phyloP scores from a whole-genome alignment of 2,797 vertebrate genomes.

The Falco biarmicus region DNA sequence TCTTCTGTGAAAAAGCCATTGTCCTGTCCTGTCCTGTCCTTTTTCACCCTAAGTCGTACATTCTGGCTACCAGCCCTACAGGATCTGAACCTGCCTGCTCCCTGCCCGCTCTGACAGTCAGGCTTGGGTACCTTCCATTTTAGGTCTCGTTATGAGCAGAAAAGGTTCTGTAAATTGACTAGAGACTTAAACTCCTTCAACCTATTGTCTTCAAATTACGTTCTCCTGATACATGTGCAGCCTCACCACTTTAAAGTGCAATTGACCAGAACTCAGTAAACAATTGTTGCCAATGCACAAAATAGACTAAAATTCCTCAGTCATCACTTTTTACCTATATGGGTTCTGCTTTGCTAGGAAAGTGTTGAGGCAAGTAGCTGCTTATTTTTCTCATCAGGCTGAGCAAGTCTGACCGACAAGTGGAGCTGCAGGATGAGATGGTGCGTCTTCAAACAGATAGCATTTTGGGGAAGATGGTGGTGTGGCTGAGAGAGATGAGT shows the following conservation, averaged over 20 bases:
- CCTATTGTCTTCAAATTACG: background rate
- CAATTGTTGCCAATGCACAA: background rate
- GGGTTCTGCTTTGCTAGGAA: background rate
- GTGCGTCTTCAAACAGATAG: background rate
- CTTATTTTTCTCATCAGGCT: background rate
- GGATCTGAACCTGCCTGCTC: background rate
- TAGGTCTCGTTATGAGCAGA: background rate
- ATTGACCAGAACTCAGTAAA: background rate
- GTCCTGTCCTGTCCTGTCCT: background rate
- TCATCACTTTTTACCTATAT: accelerated
- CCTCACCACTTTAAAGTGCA: background rate
- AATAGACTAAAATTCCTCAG: background rate
- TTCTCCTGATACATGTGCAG: background rate
- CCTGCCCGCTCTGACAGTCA: background rate
- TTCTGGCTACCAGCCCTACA: background rate
- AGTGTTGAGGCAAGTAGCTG: background rate
- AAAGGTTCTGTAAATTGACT: background rate
- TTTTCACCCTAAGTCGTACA: background rate
- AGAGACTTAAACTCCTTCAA: background rate
- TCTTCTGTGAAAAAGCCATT: background rate
- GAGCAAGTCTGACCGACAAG: background rate
- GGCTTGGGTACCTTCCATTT: background rate
- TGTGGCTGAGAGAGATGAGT: background rate
- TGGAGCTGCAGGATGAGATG: background rate
- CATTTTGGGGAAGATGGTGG: background rate